Base-by-base conservation (phyloP, 30 jellyfish, hydroid and myxozoan species). In the Mastigias papua region DNA sequence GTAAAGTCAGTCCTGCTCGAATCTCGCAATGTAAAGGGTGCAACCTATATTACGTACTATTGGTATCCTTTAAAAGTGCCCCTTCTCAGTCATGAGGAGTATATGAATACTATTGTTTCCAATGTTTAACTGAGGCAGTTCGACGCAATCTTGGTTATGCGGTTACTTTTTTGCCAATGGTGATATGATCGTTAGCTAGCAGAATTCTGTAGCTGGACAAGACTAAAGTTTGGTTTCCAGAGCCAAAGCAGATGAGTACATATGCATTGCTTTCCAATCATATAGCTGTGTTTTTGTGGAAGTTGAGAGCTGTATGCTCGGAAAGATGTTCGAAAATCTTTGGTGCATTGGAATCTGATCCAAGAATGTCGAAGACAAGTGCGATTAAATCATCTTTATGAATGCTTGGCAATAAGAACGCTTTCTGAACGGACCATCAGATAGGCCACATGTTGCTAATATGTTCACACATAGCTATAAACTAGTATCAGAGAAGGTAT, bases 111-210 rank as follows among this genome's bases (percentile, higher is more conserved):
- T 86, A 82, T 28, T 95, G 97, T 23, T 90, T 72, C 51, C 81
- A 48, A 49, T 90, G 97, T 75, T 35, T 83, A 32, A 88, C 64
- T 20, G 91, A 77, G 48, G 97, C 95, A 27, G 77, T 90, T 21
- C 63, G 49, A 27, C 82, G 81, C 64, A 51, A 81, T 19, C 95
- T 92, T 13, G 96, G 74, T 16, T 83, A 0, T 34, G 68, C 33
- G 20, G 97, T 22, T 90, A 90, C 62, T 67, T 90, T 11, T 70
- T 28, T 32, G 63, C 69, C 81, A 90, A 90, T 60, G 97, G 82
- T 60, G 97, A 90, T 61, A 80, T 90, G 87, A 22, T 90, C 0
- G 15, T 90, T 26, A 90, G 82, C 35, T 90, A 91, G 94, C 82
- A 91, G 95, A 82, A 90, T 61, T 46, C 82, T 35, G 1, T 37